These are phyloP conservation scores for Calonectris borealis DNA, from an alignment of 2,113 vertebrate genomes.

Conservation along the genomic window DNA sequence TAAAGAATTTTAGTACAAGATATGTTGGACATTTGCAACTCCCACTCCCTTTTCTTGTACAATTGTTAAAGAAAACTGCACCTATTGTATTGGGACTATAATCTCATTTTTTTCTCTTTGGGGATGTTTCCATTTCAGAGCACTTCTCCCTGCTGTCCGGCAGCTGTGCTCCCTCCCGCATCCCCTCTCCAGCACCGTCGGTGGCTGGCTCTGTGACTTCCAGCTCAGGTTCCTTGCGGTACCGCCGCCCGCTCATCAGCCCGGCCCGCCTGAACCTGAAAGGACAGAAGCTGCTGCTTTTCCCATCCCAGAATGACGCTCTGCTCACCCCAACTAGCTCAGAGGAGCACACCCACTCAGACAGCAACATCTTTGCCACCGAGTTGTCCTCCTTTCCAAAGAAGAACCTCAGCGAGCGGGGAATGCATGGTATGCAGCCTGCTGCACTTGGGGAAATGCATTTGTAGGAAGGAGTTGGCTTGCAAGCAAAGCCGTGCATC, in stretches of 20 bases:
- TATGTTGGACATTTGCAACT: accelerated
- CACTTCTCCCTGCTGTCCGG: slow-evolving; percentile 85
- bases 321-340: slow-evolving; percentile 51
- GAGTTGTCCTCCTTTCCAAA: slow-evolving; percentile 56
- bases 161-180: slow-evolving; percentile 81
- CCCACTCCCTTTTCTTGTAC: not conserved
- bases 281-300: slow-evolving; percentile 85
- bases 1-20: not conserved
- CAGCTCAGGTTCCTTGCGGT: slow-evolving; percentile 83
- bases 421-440: slow-evolving; percentile 14
- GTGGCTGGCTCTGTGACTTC: slow-evolving; percentile 87
- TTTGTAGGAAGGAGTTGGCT: not conserved
- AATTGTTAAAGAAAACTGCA: no score
- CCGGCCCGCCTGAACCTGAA: slow-evolving; percentile 90
- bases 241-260: slow-evolving; percentile 92
- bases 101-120: accelerated
- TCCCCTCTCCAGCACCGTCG: slow-evolving; percentile 86
- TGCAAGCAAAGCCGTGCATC: not conserved
- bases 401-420: not conserved
- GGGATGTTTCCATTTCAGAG: slow-evolving; percentile 66
- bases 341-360: slow-evolving; percentile 64
- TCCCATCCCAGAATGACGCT: slow-evolving; percentile 64
- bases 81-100: not conserved
- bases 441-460: not conserved
- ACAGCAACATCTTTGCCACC: slow-evolving; percentile 52